Conservation (phyloP, 1,140 invertebrate species). For the Leptestheria dahalacensis region DNA sequence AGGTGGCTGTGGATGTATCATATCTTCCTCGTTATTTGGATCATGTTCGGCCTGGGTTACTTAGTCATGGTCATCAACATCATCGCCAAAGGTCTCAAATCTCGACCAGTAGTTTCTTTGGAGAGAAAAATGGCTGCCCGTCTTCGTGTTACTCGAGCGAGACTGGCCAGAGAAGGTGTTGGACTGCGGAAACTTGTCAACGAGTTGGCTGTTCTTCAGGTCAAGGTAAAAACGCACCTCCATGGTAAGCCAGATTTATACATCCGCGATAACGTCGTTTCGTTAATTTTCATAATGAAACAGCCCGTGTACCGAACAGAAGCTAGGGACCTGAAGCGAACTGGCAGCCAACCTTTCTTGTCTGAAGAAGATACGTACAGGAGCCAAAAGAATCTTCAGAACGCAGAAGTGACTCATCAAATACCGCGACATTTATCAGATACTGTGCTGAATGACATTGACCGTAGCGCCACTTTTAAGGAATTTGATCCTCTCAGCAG, state of each 20-base stretch:
- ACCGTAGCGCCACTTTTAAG: background rate
- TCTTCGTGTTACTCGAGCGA: background rate
- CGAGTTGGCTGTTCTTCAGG: background rate
- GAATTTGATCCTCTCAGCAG: background rate
- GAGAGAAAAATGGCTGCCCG: constrained; percentile 9
- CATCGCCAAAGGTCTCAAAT: constrained; percentile 23
- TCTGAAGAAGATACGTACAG: background rate
- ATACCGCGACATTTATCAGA: background rate
- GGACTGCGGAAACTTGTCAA: constrained; percentile 5
- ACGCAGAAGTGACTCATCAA: background rate
- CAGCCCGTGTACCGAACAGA: constrained; percentile 2
- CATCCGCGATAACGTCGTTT: background rate
- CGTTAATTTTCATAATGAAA: background rate
- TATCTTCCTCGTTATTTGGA: constrained; percentile 28
- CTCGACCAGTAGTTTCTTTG: constrained; percentile 1
- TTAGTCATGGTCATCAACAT: constrained; percentile 31
- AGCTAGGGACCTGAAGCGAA: background rate
- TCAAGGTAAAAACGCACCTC: background rate
- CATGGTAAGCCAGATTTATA: background rate
- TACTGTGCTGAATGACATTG: constrained; percentile 5
- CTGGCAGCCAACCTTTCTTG: constrained; percentile 8
- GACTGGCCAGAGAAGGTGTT: background rate
- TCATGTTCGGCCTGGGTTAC: constrained; percentile 30
- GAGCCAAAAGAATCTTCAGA: background rate
- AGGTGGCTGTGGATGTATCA: constrained; percentile 23